phyloP scores from a whole-genome alignment of 1,140 invertebrate genomes.

The Archegozetes longisetosus region DNA sequence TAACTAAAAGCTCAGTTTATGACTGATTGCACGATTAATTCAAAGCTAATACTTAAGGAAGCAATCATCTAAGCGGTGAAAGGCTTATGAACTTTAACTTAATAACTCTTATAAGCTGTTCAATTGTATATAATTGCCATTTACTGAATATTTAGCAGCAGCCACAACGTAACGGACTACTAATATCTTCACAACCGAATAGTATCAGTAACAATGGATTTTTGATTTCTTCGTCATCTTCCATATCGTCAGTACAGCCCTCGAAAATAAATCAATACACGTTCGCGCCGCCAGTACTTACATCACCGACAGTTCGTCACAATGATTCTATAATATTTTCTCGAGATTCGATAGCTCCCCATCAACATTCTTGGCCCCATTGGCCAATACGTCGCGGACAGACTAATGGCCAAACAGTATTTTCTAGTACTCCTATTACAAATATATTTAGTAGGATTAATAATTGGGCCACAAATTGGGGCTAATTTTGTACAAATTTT shows the following conservation, averaged over 20 bases:
- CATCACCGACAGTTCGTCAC: too few species aligned
- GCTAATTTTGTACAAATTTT: neutral
- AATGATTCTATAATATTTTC: too few species aligned
- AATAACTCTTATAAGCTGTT: too few species aligned
- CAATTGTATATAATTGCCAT: neutral
- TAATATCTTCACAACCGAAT: neutral
- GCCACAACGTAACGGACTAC: neutral
- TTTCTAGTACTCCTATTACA: neutral
- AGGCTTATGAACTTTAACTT: too few species aligned
- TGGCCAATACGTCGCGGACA: neutral
- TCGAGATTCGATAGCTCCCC: neutral
- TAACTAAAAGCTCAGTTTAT: too few species aligned
- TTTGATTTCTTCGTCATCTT: neutral
- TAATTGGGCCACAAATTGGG: slow-evolving; percentile 1
- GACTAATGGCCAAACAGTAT: neutral
- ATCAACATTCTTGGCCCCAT: neutral
- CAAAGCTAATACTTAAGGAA: too few species aligned
- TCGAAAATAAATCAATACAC: neutral
- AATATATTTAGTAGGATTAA: neutral
- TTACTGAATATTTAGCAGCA: neutral
- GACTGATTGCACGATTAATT: too few species aligned
- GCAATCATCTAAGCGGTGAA: too few species aligned
- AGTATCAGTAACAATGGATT: neutral
- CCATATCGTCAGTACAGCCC: neutral
- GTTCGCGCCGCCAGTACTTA: too few species aligned